These are phyloP conservation scores for Pocota personata DNA, from an alignment of 2,888 invertebrate genomes.

Conservation along the genomic window DNA sequence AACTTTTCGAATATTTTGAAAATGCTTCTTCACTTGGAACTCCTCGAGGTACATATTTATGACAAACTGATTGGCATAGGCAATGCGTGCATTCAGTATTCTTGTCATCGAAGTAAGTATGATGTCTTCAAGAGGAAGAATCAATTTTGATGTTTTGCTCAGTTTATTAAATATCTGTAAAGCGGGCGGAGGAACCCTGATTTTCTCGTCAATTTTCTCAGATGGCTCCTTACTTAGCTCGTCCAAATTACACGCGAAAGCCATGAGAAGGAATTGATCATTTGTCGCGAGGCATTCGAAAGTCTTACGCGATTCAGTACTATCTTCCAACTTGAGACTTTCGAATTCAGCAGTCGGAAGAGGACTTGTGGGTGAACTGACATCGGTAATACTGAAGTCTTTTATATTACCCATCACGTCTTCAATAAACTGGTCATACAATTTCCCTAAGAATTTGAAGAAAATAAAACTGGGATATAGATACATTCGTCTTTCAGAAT, in stretches of 20 bases:
- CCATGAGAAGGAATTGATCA: constrained; percentile 77
- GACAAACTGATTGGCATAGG: constrained; percentile 83
- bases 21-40: constrained; percentile 82
- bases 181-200: constrained; percentile 30
- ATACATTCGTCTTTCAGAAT: too few species aligned
- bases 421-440: constrained; percentile 77
- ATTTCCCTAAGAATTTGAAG: constrained; percentile 72
- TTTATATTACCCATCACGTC: constrained; percentile 75
- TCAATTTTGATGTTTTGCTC: constrained; percentile 34
- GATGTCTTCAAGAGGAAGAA: constrained; percentile 82
- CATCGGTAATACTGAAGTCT: constrained; percentile 44
- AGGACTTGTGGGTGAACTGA: neutral
- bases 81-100: constrained; percentile 82
- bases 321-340: constrained; percentile 25
- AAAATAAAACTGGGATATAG: too few species aligned
- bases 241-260: constrained; percentile 76
- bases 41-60: constrained; percentile 83
- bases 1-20: constrained; percentile 83
- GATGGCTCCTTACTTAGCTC: constrained; percentile 44
- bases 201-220: constrained; percentile 50
- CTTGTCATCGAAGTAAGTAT: constrained; percentile 81
- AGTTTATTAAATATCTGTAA: constrained; percentile 74
- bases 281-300: constrained; percentile 75
- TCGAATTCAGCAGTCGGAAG: constrained; percentile 7
- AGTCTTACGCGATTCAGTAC: constrained; percentile 16